phyloP scores from a whole-genome alignment of 2,113 vertebrate species.

The Callionymus lyra region DNA sequence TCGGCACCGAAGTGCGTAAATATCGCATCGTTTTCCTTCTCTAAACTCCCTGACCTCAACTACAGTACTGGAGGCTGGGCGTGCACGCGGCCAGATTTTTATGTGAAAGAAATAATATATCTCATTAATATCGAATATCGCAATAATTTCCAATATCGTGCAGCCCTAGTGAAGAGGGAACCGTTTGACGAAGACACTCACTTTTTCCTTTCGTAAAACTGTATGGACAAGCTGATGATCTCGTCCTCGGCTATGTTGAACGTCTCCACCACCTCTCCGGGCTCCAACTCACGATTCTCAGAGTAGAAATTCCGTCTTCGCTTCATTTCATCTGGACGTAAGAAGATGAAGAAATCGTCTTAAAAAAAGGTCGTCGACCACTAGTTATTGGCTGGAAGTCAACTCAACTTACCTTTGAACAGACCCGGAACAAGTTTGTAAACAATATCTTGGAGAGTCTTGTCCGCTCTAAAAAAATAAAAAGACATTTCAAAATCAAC shows the following conservation, averaged over 20 bases:
- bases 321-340: constrained; percentile 84
- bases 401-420: constrained; percentile 77
- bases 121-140: too few relatives aligned
- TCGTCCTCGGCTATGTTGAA: constrained; percentile 76
- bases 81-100: too few relatives aligned
- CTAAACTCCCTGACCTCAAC: too few relatives aligned
- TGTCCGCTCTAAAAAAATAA: constrained; percentile 73
- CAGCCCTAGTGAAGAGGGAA: too few relatives aligned
- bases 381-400: accelerated
- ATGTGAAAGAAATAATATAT: too few relatives aligned
- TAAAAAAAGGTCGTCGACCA: background rate
- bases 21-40: too few relatives aligned
- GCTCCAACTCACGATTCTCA: constrained; percentile 70
- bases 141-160: too few relatives aligned
- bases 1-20: too few relatives aligned
- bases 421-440: constrained; percentile 91
- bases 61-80: too few relatives aligned
- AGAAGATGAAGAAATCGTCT: background rate
- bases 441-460: constrained; percentile 90
- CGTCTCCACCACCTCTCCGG: constrained; percentile 72
- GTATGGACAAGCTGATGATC: constrained; percentile 89
- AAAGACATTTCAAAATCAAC: background rate
- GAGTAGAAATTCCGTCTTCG: constrained; percentile 84
- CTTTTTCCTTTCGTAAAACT: constrained; percentile 83
- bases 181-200: too few relatives aligned